phyloP scores from a whole-genome alignment of 1,140 invertebrate species.

The Phocides pigmalion region DNA sequence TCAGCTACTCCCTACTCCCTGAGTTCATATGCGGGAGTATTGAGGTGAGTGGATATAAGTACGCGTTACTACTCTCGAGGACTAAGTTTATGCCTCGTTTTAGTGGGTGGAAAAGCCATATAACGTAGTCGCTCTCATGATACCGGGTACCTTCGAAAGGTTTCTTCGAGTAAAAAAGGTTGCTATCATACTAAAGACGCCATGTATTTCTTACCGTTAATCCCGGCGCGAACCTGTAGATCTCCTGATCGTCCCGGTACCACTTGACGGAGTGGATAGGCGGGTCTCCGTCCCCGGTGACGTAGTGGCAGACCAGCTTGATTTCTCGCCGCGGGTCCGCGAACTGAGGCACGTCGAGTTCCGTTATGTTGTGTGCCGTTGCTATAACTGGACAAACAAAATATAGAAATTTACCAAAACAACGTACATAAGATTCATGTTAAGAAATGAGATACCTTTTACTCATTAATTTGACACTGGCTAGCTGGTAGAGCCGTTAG shows the following conservation, averaged over 20 bases:
- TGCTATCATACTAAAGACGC: too few relatives aligned
- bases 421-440: too few relatives aligned
- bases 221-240: constrained; percentile 77
- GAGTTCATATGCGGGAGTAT: too few relatives aligned
- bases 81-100: too few relatives aligned
- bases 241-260: constrained; percentile 72
- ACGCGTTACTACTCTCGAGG: too few relatives aligned
- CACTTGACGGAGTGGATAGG: constrained; percentile 74
- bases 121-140: too few relatives aligned
- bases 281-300: constrained; percentile 61
- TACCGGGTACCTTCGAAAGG: background rate
- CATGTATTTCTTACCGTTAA: constrained; percentile 53
- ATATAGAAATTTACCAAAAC: background rate
- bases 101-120: too few relatives aligned
- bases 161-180: background rate
- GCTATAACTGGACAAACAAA: constrained; percentile 62
- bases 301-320: constrained; percentile 69
- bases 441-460: too few relatives aligned
- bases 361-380: constrained; percentile 74
- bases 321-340: constrained; percentile 64
- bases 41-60: too few relatives aligned
- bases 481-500: too few relatives aligned
- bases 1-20: too few relatives aligned
- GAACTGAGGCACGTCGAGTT: constrained; percentile 70
- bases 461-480: too few relatives aligned